Conservation (phyloP, 2,888 invertebrate species). For the Leucoptera coffeella region DNA sequence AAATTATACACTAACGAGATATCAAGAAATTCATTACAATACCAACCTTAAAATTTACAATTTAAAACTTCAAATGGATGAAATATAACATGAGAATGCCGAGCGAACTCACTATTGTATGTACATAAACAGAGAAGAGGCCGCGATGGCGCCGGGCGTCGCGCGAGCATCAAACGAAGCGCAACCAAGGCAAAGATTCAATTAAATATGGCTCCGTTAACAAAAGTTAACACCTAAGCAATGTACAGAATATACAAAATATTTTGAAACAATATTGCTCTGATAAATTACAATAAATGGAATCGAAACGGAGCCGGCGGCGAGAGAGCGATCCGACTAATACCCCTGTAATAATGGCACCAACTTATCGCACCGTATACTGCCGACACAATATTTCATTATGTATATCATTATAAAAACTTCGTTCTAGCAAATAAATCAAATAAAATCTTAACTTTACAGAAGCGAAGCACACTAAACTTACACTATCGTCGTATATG, state of each 20-base stretch:
- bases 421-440: conserved; percentile 46
- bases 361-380: conserved; percentile 54
- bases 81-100: neutral
- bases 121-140: too few species aligned
- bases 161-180: too few species aligned
- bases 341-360: conserved; percentile 54
- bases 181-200: neutral
- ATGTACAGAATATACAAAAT: too few species aligned
- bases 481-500: conserved; percentile 44
- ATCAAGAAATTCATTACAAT: conserved; percentile 23
- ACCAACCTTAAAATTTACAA: conserved; percentile 39
- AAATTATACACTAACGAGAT: conserved; percentile 28
- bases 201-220: too few species aligned
- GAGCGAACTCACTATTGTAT: neutral
- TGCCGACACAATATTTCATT: conserved; percentile 50
- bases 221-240: too few species aligned
- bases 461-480: conserved; percentile 53
- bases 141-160: too few species aligned
- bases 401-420: conserved; percentile 38
- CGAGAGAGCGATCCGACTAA: conserved; percentile 19
- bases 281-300: too few species aligned
- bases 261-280: too few species aligned
- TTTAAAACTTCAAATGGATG: conserved; percentile 19
- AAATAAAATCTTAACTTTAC: conserved; percentile 49
- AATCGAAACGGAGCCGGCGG: too few species aligned